A percentile compares a stretch with the other conserved stretches of the same genome.
Conservation (phyloP, 2,888 invertebrate genomes). For the Stenurella melanura region DNA sequence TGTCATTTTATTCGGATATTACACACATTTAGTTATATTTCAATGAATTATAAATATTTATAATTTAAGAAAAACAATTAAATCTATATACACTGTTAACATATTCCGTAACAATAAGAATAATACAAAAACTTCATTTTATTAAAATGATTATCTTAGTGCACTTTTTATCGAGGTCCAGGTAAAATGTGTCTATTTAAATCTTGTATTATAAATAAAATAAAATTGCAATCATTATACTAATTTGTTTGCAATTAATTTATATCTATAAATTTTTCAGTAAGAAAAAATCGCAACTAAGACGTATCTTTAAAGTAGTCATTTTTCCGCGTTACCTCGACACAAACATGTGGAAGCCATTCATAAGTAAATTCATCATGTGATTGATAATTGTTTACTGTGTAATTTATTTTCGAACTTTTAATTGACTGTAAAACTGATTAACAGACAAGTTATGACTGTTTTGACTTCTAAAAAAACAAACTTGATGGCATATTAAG, state of each 20-base stretch:
- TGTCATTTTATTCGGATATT: background rate
- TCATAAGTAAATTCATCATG: background rate
- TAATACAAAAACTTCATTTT: too few species aligned
- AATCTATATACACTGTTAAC: slow-evolving; percentile 13
- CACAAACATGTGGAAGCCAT: background rate
- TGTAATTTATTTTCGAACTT: background rate
- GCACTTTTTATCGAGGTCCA: too few species aligned
- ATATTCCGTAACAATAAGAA: background rate
- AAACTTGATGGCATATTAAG: background rate
- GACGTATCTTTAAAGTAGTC: background rate
- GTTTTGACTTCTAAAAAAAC: background rate
- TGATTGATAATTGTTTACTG: background rate
- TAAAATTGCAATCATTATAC: too few species aligned
- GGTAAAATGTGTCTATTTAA: too few species aligned
- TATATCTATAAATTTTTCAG: background rate
- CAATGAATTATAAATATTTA: background rate
- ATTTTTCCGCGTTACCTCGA: background rate
- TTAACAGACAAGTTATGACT: slow-evolving; percentile 1
- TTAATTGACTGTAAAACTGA: slow-evolving; percentile 7
- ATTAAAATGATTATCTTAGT: too few species aligned
- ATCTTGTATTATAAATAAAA: too few species aligned
- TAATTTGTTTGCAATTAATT: too few species aligned
- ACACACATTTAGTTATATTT: background rate
- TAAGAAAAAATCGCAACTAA: background rate
- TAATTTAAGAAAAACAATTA: slow-evolving; percentile 3